Conservation (phyloP, 2,888 invertebrate species). For the Exephanes ischioxanthus region DNA sequence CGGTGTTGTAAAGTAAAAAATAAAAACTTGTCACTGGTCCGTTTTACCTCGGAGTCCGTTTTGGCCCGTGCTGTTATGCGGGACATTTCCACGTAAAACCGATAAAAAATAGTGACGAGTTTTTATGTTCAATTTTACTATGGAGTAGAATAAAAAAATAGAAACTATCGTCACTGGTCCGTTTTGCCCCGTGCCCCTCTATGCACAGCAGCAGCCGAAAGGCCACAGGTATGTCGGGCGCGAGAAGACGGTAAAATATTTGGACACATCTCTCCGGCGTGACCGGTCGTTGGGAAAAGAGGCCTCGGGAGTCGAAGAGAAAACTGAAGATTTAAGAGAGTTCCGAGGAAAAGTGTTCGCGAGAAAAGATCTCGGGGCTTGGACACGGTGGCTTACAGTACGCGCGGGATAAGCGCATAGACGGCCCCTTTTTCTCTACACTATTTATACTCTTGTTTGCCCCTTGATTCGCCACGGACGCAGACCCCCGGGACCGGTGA, state of each 20-base stretch:
- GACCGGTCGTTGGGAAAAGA: constrained; percentile 68
- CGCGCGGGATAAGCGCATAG: constrained; percentile 14
- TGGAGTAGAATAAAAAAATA: no score
- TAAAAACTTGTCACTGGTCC: no score
- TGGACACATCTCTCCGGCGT: constrained; percentile 73
- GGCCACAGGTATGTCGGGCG: constrained; percentile 62
- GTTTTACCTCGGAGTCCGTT: no score
- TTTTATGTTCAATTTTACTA: no score
- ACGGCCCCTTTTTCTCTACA: constrained; percentile 44
- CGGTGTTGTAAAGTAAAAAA: no score
- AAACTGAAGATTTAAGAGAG: constrained; percentile 12
- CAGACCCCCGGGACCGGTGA: constrained; percentile 47
- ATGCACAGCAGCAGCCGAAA: background rate
- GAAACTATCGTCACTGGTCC: no score
- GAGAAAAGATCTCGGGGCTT: constrained; percentile 5
- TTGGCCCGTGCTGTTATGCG: no score
- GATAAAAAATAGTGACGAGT: no score
- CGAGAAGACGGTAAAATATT: constrained; percentile 71
- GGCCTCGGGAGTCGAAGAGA: constrained; percentile 6
- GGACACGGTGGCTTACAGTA: background rate
- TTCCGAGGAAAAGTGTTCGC: constrained; percentile 20
- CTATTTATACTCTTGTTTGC: constrained; percentile 80
- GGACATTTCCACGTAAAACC: no score
- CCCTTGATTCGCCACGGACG: constrained; percentile 80
- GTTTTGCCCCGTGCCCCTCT: background rate